phyloP scores from a whole-genome alignment of 1,140 invertebrate genomes.

The Nomia melanderi region DNA sequence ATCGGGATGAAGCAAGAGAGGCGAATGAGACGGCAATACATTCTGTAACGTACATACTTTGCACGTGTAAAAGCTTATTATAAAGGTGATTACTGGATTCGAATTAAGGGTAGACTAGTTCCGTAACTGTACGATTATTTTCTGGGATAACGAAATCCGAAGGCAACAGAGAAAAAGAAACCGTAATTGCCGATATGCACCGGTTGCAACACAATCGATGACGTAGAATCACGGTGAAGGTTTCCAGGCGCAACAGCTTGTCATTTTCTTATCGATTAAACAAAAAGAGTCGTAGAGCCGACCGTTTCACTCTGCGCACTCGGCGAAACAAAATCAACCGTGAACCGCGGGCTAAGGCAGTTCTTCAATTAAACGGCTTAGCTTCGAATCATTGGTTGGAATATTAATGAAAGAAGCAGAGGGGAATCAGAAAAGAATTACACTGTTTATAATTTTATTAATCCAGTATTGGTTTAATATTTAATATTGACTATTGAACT shows the following conservation, averaged over 20 bases:
- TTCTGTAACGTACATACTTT: not conserved
- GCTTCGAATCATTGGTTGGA: too few species aligned
- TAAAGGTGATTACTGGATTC: constrained; percentile 1
- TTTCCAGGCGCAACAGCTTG: constrained; percentile 10
- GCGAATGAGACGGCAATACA: not conserved
- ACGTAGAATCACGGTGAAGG: constrained; percentile 18
- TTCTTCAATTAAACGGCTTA: too few species aligned
- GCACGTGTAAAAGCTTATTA: not conserved
- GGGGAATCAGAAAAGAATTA: too few species aligned
- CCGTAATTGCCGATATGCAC: constrained; percentile 3
- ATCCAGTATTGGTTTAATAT: too few species aligned
- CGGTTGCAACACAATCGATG: constrained; percentile 16
- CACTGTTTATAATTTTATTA: too few species aligned
- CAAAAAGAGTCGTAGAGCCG: not conserved
- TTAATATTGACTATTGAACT: too few species aligned
- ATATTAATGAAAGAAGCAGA: too few species aligned
- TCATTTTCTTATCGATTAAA: not conserved
- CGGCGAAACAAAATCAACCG: not conserved
- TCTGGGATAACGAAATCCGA: not conserved
- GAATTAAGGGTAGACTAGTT: not conserved
- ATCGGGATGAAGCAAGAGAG: not conserved
- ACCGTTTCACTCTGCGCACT: too few species aligned
- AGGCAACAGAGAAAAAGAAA: not conserved
- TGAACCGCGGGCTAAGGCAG: too few species aligned
- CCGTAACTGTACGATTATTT: not conserved